Base-by-base conservation (phyloP, 35 echinoderm and acorn worm species). In the Amphiura filiformis region DNA sequence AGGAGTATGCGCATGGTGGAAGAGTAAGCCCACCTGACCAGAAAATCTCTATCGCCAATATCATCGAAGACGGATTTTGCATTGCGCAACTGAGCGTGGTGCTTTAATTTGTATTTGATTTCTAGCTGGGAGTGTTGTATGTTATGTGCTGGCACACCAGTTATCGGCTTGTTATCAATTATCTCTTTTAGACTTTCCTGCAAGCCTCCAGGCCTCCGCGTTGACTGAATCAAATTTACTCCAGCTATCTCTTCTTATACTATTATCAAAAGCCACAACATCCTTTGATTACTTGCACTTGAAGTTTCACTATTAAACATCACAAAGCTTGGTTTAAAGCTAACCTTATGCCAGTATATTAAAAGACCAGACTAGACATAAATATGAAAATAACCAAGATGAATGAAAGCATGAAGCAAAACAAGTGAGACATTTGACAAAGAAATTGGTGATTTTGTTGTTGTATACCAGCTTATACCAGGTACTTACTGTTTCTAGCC, bases 131-230 rank as follows among this genome's bases (percentile, higher is more conserved):
- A 47, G 41, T 70, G 61, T 70, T 70, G 61, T 70, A 13, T 5
- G 61, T 23, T 15, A 3, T 70, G 61, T 70, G 61, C 61, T 70
- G 7, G 61, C 61, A 70, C 61, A 70, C 61, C 1, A 70, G 17
- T 70, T 70, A 70, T 70, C 61, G 26, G 17, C 17, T 70, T 70
- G 61, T 70, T 70, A 70, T 70, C 61, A 70, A 70, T 70, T 70
- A 70, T 70, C 61, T 70, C 61, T 70, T 70, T 70, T 70, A 70
- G 61, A 70, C 61, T 70, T 70, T 23, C 26, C 61, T 23, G 28
- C 61, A 70, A 26, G 61, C 61, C 61, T 30, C 3, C 61, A 23
- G 61, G 17, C 20, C 44, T 52, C 7, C 44, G 44, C 7, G 44
- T 15, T 70, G 2, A 23, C 61, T 70, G 61, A 70, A 70, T 70